Evolutionary conservation across 2,888 invertebrate species (phyloP), one percentile per base, ranked within the genome.

Genomic region (Idaea straminata): DNA sequence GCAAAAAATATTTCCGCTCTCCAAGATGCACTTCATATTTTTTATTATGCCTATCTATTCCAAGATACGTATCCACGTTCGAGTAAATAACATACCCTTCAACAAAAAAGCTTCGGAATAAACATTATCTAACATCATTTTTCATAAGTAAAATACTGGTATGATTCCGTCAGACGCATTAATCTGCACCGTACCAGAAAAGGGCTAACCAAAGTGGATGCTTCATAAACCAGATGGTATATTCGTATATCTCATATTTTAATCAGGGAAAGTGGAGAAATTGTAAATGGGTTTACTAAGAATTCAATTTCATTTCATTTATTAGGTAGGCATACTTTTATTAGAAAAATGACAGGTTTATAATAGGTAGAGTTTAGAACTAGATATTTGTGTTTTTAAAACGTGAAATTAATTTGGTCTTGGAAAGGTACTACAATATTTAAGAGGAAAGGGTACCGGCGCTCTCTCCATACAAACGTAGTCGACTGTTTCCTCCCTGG

Each of bases 121-220:
- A 47, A 47, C 47, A 47, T 47, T 47, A 47, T 47, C 47, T 47
- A 47, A 47, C 47, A 47, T 47, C 47, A 47, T 47, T 47, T 47
- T 47, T 47, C 47, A 47, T 47, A 47, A 7, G 47, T 47, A 10
- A 47, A 47, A 47, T 47, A 47, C 47, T 47, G 47, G 47, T 47
- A 47, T 47, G 47, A 47, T 47, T 47, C 47, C 10, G 6, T 13
- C 13, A 47, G 47, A 47, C 47, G 47, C 47, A 47, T 47, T 47
- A 47, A 47, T 47, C 47, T 47, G 47, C 47, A 47, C 47, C 47
- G 13, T 47, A 47, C 47, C 13, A 7, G 47, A 47, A 47, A 47
- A 47, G 47, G 47, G 47, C 47, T 47, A 13, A 47, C 47, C 47
- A 5, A 47, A 47, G 47, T 47, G 13, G 47, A 6, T 47, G 47